A percentile compares a stretch with the other conserved stretches of the same genome.
Conservation (phyloP, 30 jellyfish, hydroid and myxozoan species). For the Morbakka virulenta region DNA sequence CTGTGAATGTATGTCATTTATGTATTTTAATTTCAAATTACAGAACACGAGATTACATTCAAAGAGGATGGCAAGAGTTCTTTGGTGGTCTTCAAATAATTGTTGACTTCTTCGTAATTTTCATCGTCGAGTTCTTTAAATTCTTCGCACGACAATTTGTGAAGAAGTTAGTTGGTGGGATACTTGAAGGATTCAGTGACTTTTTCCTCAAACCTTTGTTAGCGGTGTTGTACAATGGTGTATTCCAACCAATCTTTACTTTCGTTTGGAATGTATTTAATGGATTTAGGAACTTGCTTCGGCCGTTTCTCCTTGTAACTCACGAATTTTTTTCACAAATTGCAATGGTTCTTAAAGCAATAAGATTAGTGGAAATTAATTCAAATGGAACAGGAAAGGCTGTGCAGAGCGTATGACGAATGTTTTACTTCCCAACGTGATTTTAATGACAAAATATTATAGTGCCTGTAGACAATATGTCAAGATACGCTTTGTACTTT, state of each 20-base stretch:
- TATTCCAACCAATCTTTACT: slow-evolving; percentile 57
- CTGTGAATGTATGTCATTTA: too few species aligned
- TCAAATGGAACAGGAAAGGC: neutral
- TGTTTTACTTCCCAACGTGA: neutral
- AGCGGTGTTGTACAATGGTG: slow-evolving; percentile 44
- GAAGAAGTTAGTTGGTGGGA: slow-evolving; percentile 59
- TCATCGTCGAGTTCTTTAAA: slow-evolving; percentile 49
- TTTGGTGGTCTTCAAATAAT: slow-evolving; percentile 66
- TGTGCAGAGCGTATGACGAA: slow-evolving; percentile 22
- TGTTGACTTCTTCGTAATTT: slow-evolving; percentile 49
- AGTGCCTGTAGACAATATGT: too few species aligned
- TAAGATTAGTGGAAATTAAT: slow-evolving; percentile 48
- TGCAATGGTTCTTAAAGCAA: slow-evolving; percentile 52
- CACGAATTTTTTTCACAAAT: slow-evolving; percentile 37
- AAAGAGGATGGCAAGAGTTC: slow-evolving; percentile 64
- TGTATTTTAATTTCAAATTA: too few species aligned
- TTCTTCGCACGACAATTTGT: slow-evolving; percentile 45
- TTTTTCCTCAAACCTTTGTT: slow-evolving; percentile 56
- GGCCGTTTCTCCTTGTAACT: slow-evolving; percentile 33
- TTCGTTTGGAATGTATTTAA: slow-evolving; percentile 62
- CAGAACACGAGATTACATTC: too few species aligned
- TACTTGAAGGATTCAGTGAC: slow-evolving; percentile 54
- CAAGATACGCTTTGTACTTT: too few species aligned
- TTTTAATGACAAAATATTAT: too few species aligned
- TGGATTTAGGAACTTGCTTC: slow-evolving; percentile 42